These are phyloP conservation scores for Grantiella picta DNA, from an alignment of 2,113 vertebrate genomes.

Conservation along the genomic window DNA sequence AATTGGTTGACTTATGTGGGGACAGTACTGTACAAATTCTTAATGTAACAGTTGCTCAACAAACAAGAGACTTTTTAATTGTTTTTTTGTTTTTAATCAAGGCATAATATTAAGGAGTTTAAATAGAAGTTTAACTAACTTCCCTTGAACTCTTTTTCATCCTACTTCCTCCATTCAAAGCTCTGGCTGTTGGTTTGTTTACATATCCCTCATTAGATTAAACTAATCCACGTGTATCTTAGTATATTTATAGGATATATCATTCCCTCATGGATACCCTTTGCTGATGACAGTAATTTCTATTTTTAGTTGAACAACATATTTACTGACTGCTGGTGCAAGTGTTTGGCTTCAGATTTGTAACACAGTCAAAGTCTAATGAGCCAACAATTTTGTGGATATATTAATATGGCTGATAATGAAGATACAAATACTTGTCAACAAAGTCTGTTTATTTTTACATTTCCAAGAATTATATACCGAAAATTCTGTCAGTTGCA, in stretches of 20 bases:
- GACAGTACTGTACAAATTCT: not conserved
- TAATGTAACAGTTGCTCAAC: not conserved
- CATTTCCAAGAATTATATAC: not conserved
- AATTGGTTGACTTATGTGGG: not conserved
- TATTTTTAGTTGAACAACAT: constrained; percentile 60
- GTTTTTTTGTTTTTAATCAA: not conserved
- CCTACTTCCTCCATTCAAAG: not conserved
- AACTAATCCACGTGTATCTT: constrained; percentile 22
- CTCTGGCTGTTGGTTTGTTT: not conserved
- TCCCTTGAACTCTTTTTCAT: not conserved
- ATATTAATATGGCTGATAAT: not conserved
- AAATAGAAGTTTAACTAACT: not conserved
- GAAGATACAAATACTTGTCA: not conserved
- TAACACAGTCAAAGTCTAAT: not conserved
- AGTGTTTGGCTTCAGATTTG: constrained; percentile 23
- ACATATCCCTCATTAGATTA: constrained; percentile 1
- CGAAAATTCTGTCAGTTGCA: not conserved
- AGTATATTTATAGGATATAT: constrained; percentile 59
- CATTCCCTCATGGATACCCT: constrained; percentile 4
- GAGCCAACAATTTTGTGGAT: not conserved
- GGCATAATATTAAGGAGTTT: not conserved
- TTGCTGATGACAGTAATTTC: constrained; percentile 5
- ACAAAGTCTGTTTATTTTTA: not conserved
- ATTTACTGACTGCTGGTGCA: not conserved
- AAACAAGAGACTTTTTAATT: not conserved